Evolutionary conservation across 2,797 vertebrate genomes (phyloP), one percentile per base, ranked within the genome.

Genomic region (Masticophis lateralis): DNA sequence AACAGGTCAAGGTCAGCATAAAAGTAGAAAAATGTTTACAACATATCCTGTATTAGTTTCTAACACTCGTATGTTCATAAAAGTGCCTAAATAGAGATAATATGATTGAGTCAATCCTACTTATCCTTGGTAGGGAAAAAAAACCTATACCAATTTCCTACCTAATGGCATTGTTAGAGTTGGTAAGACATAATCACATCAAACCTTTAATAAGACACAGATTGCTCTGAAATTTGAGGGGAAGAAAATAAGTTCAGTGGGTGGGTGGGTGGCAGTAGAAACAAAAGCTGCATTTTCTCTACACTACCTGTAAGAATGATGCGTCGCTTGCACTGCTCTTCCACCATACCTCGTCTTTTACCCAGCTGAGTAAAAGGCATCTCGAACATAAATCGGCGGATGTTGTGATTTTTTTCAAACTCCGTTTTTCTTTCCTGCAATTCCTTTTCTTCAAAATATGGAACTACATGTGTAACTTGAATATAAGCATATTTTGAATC

Each of bases 401-500:
- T 99, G 96, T 99, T 99, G 95, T 99, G 99, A 95, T 98, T 99
- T 94, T 98, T 98, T 97, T 99, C 99, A 86, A 99, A 99, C 95
- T 99, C 99, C 0, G 99, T 99, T 96, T 98, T 99, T 95, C 99
- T 98, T 93, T 99, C 99, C 94, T 98, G 98, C 88, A 99, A 95
- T 96, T 99, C 99, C 94, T 99, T 99, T 91, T 99, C 99, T 53
- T 99, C 99, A 25, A 99, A 98, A 97, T 99, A 98, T 0, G 99
- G 99, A 5, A 97, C 97, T 79, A 99, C 99, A 0, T 99, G 99
- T 1, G 99, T 99, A 96, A 99, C 99, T 97, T 99, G 99, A 97
- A 99, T 99, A 94, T 99, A 99, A n/a, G 99, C 99, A 1, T 98
- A 99, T 97, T 99, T 99, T 74, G 98, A 98, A 97, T 99, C 99